Evolutionary conservation across 2,113 vertebrate genomes (phyloP).

Genomic region (Azemiops feae): DNA sequence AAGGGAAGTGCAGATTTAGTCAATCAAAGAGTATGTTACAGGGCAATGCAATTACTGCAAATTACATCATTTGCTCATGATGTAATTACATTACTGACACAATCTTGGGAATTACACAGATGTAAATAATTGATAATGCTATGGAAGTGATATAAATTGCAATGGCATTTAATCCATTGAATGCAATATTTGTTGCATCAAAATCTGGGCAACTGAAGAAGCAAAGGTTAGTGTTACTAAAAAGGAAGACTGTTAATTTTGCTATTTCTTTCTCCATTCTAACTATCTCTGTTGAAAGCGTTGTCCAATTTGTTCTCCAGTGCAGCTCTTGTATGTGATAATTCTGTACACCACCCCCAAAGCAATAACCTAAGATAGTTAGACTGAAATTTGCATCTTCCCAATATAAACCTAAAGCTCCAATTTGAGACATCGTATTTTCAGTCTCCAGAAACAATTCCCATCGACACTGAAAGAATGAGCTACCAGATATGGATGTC

Average conservation of each 20-base stretch:
- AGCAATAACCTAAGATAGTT: not conserved
- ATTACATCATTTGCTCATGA: not conserved
- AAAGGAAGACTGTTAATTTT: not conserved
- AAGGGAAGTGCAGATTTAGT: not conserved
- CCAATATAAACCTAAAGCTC: not conserved
- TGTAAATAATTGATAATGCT: not conserved
- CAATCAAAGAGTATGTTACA: not conserved
- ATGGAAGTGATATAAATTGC: not conserved
- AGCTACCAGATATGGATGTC: not conserved
- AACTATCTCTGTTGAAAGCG: not conserved
- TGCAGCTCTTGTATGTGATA: not conserved
- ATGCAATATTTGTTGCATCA: not conserved
- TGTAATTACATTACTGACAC: not conserved
- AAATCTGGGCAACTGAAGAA: not conserved
- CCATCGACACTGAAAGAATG: not conserved
- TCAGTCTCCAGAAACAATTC: not conserved
- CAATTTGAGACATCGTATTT: not conserved
- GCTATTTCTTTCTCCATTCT: not conserved
- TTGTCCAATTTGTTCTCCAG: not conserved
- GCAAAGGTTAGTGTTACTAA: not conserved
- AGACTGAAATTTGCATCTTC: not conserved
- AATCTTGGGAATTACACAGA: not conserved
- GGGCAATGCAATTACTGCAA: not conserved
- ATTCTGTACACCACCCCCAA: not conserved
- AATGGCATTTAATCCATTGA: not conserved